These are phyloP conservation scores for Acleris laterana DNA, from an alignment of 2,888 invertebrate species.

Conservation along the genomic window DNA sequence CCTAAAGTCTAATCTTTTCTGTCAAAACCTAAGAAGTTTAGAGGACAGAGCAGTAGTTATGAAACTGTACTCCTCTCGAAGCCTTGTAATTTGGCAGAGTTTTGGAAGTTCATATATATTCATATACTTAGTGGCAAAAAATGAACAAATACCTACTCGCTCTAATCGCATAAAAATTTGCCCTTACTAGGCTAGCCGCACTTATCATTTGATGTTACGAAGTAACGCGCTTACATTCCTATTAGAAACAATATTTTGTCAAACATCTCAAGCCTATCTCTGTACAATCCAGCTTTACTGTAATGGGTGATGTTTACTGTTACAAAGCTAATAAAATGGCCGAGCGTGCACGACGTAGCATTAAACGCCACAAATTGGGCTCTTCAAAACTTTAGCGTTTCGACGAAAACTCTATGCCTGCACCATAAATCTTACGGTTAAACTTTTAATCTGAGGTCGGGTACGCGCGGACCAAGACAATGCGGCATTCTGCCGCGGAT, in stretches of 20 bases:
- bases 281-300: constrained; percentile 29
- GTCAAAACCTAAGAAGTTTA: too few species aligned
- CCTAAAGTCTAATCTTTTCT: too few species aligned
- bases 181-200: background rate
- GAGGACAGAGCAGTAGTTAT: too few species aligned
- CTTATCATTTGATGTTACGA: constrained; percentile 21
- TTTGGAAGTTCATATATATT: too few species aligned
- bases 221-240: constrained; percentile 28
- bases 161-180: too few species aligned
- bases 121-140: too few species aligned
- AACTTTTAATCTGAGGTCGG: constrained; percentile 76
- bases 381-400: constrained; percentile 78
- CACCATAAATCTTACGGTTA: constrained; percentile 76
- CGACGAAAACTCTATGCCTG: constrained; percentile 70
- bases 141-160: too few species aligned
- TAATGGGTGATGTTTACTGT: constrained; percentile 81
- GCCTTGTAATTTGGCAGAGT: too few species aligned
- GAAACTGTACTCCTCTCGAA: too few species aligned
- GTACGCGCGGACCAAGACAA: constrained; percentile 79
- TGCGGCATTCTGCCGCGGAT: constrained; percentile 69
- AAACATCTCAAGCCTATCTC: constrained; percentile 30
- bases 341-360: constrained; percentile 78
- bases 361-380: constrained; percentile 79
- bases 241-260: constrained; percentile 27
- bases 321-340: constrained; percentile 82